A percentile compares a stretch with the other conserved stretches of the same genome.
Conservation (phyloP, 2,797 vertebrate species). For the Molossus alvarezi region DNA sequence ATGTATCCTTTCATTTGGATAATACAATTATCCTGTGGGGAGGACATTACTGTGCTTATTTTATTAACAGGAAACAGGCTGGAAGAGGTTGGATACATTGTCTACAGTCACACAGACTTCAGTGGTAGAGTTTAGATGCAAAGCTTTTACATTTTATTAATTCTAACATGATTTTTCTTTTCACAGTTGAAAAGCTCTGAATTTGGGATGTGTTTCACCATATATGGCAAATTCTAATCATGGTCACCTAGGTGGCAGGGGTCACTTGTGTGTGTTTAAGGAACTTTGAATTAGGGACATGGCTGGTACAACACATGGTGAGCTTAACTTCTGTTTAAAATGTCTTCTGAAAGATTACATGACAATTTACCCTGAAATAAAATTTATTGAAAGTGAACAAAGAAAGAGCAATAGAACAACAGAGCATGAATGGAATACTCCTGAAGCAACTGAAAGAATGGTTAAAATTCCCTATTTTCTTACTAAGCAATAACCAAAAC, state of each 20-base stretch:
- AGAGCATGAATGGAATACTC: not conserved
- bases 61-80: conserved; percentile 19
- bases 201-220: not conserved
- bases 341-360: conserved; percentile 21
- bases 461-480: conserved; percentile 31
- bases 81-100: not conserved
- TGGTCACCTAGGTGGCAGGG: not conserved
- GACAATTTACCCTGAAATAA: conserved; percentile 42
- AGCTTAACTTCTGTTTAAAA: conserved; percentile 33
- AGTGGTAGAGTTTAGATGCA: not conserved
- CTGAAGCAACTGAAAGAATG: conserved; percentile 34
- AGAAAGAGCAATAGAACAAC: conserved; percentile 29
- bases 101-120: not conserved
- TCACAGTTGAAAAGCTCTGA: not conserved
- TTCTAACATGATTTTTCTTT: conserved; percentile 31
- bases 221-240: not conserved
- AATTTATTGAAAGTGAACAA: conserved; percentile 42
- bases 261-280: not conserved
- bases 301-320: not conserved
- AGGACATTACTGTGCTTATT: not conserved
- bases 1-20: not conserved
- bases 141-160: not conserved
- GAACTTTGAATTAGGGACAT: not conserved
- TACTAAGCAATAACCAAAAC: conserved; percentile 25
- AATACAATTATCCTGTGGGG: not conserved